Conservation (phyloP, 2,113 vertebrate species). For the Talpa occidentalis region DNA sequence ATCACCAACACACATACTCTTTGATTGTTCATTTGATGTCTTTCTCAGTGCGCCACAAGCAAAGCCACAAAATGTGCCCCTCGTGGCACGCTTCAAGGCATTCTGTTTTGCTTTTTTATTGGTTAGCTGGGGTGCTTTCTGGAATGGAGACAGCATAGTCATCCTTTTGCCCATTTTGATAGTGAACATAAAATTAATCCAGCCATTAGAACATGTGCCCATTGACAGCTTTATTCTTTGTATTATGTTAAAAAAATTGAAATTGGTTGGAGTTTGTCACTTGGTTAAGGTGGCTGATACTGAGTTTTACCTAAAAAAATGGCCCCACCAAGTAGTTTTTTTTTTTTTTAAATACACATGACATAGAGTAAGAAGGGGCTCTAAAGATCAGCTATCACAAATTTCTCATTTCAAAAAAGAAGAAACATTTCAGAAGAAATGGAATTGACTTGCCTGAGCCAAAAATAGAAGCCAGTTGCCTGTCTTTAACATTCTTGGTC, state of each 20-base stretch:
- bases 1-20: not conserved
- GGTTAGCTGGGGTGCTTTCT: not conserved
- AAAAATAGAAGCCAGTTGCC: not conserved
- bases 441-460: not conserved
- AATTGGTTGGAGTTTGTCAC: not conserved
- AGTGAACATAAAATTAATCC: constrained; percentile 23
- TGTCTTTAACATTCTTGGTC: not conserved
- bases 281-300: not conserved
- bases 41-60: not conserved
- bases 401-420: constrained; percentile 27
- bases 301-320: not conserved
- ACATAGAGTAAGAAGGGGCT: not conserved
- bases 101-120: not conserved
- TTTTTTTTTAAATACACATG: not conserved
- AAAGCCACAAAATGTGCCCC: not conserved
- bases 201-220: not conserved
- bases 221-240: not conserved
- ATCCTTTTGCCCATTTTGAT: not conserved
- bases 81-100: not conserved
- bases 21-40: not conserved
- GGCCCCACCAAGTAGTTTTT: not conserved
- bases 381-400: not conserved
- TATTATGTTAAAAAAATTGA: not conserved
- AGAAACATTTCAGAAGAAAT: constrained; percentile 30
- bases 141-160: not conserved